Evolutionary conservation across 2,797 vertebrate species (phyloP).

Genomic region (Muraenolepis orangiensis): DNA sequence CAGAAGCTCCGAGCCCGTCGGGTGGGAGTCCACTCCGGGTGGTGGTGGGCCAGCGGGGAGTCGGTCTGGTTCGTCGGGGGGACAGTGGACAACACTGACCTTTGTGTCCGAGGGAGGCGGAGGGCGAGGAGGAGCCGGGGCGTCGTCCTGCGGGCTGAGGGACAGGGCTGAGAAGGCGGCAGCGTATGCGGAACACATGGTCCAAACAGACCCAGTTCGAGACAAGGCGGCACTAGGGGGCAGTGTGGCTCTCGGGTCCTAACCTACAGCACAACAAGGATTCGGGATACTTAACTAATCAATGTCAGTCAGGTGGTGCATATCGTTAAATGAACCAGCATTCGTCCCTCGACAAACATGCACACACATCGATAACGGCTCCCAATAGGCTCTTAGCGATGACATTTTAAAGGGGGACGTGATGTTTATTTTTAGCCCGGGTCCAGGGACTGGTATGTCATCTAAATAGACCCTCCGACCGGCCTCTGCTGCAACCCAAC

Average conservation of each 20-base stretch:
- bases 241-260: conserved; percentile 7
- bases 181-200: conserved; percentile 69
- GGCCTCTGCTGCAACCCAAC: conserved; percentile 47
- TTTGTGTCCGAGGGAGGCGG: background rate
- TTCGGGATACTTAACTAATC: background rate
- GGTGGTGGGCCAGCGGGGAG: conserved; percentile 8
- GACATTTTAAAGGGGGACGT: conserved; percentile 54
- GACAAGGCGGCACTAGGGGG: conserved; percentile 6
- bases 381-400: conserved; percentile 26
- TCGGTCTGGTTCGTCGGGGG: background rate
- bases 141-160: conserved; percentile 19
- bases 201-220: conserved; percentile 15
- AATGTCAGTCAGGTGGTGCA: background rate
- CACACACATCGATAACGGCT: background rate
- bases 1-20: conserved; percentile 18
- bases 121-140: conserved; percentile 13
- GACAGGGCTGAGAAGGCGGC: conserved; percentile 61
- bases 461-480: conserved; percentile 64
- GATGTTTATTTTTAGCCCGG: conserved; percentile 61
- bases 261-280: conserved; percentile 21
- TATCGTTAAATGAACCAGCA: background rate
- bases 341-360: background rate
- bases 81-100: conserved; percentile 6
- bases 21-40: background rate
- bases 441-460: conserved; percentile 56